Evolutionary conservation across 2,113 vertebrate genomes (phyloP), one percentile per base, ranked within the genome.

Genomic region (Eubucco bourcierii): DNA sequence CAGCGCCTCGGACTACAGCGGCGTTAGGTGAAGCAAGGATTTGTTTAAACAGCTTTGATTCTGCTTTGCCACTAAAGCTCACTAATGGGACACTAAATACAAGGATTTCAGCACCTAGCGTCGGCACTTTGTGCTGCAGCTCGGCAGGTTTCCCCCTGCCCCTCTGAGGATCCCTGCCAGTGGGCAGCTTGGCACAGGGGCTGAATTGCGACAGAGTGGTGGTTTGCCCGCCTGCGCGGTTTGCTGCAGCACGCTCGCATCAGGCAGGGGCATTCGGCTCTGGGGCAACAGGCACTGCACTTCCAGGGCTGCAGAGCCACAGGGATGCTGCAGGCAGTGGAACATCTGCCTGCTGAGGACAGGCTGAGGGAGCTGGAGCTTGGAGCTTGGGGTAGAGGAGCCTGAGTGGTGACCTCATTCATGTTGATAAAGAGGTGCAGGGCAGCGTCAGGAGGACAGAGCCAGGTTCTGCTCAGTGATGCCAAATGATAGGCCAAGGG

Each of bases 121-220:
- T 44, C 94, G 82, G 61, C 53, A 78, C 83, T 91, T 75, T 91
- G 79, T 59, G 87, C 84, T 89, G 58, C 34, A 91, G 78, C 82
- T 88, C 6, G 1, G 21, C 90, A 74, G 68, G 59, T 84, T 90
- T 94, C 80, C 72, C 78, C 59, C 80, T 83, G 39, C 10, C 5
- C 5, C 47, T 91, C 65, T 24, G 58, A 88, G 65, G 61, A 58
- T 53, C 91, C 80, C 44, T 92, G 65, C 65, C 82, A 83, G 53
- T 68, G 91, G 82, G 65, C 76, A 87, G 15, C 7, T 83, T 73
- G 41, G 61, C 80, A 68, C 58, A 4, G 0, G 1, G 78, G 58
- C 58, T 93, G 84, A 91, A 64, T 80, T 75, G 56, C 53, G 94
- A 25, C 39, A 78, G 93, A 90, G 89, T 77, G 64, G 56, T 18